These are phyloP conservation scores for Drosophila littoralis DNA, from an alignment of 1,140 invertebrate species.

Conservation along the genomic window DNA sequence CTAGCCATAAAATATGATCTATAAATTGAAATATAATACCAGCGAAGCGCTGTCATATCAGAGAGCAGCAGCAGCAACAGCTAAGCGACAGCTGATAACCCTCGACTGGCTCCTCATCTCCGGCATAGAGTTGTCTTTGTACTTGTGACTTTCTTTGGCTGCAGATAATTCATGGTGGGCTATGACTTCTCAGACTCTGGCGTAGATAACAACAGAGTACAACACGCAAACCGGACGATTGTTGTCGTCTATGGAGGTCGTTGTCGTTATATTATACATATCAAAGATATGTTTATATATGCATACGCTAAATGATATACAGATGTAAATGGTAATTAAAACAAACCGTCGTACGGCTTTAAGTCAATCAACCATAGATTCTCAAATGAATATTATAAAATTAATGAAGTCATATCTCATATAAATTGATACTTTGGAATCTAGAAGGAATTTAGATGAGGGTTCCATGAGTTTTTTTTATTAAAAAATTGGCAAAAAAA, in stretches of 20 bases:
- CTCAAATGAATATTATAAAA: no score
- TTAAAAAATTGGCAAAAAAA: no score
- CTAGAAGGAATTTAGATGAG: no score
- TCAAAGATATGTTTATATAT: background rate
- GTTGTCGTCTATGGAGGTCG: slow-evolving; percentile 20
- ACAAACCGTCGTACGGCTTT: no score
- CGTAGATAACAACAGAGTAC: slow-evolving; percentile 12
- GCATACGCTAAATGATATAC: background rate
- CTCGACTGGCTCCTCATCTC: slow-evolving; percentile 5
- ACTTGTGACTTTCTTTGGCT: background rate
- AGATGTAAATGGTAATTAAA: slow-evolving; percentile 6
- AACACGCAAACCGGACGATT: slow-evolving; percentile 5
- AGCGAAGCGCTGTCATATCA: slow-evolving; percentile 25
- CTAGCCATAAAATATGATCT: slow-evolving; percentile 36
- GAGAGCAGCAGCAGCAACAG: slow-evolving; percentile 14
- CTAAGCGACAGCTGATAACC: slow-evolving; percentile 40
- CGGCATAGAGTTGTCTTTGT: slow-evolving; percentile 6
- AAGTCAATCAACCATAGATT: no score
- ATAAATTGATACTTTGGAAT: no score
- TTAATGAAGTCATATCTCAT: no score
- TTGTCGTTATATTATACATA: slow-evolving; percentile 17
- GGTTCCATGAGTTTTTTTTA: no score
- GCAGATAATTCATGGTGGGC: slow-evolving; percentile 40
- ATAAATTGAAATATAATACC: slow-evolving; percentile 56
- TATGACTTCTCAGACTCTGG: slow-evolving; percentile 2